phyloP scores from a whole-genome alignment of 2,113 vertebrate species.

The Xenus cinereus region DNA sequence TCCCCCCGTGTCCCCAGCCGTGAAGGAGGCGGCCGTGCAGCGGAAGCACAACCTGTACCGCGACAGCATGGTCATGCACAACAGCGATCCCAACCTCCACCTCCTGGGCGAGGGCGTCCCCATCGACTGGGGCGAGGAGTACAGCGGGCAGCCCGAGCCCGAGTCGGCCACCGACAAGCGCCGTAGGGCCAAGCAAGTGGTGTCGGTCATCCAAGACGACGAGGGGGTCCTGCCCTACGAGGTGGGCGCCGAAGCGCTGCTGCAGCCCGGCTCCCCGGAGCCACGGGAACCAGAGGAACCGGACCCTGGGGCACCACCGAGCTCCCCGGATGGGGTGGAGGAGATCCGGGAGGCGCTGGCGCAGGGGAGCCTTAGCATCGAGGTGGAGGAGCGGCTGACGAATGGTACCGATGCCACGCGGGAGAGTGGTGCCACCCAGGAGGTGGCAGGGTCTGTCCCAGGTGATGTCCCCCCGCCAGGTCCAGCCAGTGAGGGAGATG shows the following conservation, averaged over 20 bases:
- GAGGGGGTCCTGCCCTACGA: slow-evolving; percentile 74
- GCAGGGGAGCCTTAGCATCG: slow-evolving; percentile 25
- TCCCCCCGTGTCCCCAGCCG: slow-evolving; percentile 72
- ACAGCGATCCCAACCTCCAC: slow-evolving; percentile 93
- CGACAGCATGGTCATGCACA: slow-evolving; percentile 91
- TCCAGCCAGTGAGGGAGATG: not conserved
- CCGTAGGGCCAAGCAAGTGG: slow-evolving; percentile 85
- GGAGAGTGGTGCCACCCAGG: not conserved
- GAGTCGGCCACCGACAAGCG: slow-evolving; percentile 54
- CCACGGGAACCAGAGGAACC: rapidly evolving
- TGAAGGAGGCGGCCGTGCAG: slow-evolving; percentile 94
- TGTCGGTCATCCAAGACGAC: slow-evolving; percentile 90
- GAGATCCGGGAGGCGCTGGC: slow-evolving; percentile 78
- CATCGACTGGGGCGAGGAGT: slow-evolving; percentile 87
- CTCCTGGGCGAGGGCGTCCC: slow-evolving; percentile 78
- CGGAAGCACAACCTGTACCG: slow-evolving; percentile 93
- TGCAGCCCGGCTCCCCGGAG: slow-evolving; percentile 74
- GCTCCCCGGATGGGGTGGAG: slow-evolving; percentile 72
- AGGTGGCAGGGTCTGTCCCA: not conserved
- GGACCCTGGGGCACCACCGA: rapidly evolving
- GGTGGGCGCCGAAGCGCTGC: slow-evolving; percentile 74
- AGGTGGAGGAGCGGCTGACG: not conserved
- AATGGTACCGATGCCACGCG: slow-evolving; percentile 40
- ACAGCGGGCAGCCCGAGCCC: not conserved
- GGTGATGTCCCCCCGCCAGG: slow-evolving; percentile 62